Base-by-base conservation (phyloP, 1,140 invertebrate genomes). In the Elysia chlorotica region DNA sequence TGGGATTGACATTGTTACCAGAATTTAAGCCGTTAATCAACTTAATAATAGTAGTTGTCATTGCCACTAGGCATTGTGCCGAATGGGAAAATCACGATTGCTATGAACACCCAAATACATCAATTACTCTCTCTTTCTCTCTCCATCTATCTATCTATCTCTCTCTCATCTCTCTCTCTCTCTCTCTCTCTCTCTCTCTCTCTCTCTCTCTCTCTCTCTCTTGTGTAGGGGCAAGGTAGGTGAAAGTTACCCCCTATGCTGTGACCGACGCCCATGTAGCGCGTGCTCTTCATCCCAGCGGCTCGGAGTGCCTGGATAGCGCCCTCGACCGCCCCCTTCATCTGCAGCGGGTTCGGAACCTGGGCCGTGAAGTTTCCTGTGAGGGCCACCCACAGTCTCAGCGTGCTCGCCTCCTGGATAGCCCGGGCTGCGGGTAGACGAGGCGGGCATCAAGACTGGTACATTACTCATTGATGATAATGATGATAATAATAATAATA, bases 261-360 rank as follows among this genome's bases (percentile, higher is more conserved):
- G 65, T 82, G 82, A 31, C 76, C 82, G 4, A 80, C 79, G 35
- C 82, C 33, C 53, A 81, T 79, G 1, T 81, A 53, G 53, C 75
- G 67, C 36, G 76, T 56, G 25, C 65, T 68, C n/a, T 73, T 73
- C 56, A 82, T 78, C 19, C 80, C 82, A 14, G 25, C 41, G 2
- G 65, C 25, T 31, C 57, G 56, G 14, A 83, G 65, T 17, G 56
- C 23, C 0, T 35, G 5, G 21, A 78, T 53, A 14, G 82, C 92
- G 78, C 92, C 90, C 3, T 93, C 92, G 54, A 90, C 85, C 25
- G 91, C 91, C 89, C n/a, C 28, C 0, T 25, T 23, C 14, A 95
- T 89, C n/a, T 85, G 79, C 3, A 92, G 85, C 0, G 88, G 83
- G 59, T 88, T 89, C 36, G 78, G 76, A 10, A 73, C 74, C 56